These are phyloP conservation scores for Drosophila ochracea DNA, from an alignment of 2,888 invertebrate species.

Conservation along the genomic window DNA sequence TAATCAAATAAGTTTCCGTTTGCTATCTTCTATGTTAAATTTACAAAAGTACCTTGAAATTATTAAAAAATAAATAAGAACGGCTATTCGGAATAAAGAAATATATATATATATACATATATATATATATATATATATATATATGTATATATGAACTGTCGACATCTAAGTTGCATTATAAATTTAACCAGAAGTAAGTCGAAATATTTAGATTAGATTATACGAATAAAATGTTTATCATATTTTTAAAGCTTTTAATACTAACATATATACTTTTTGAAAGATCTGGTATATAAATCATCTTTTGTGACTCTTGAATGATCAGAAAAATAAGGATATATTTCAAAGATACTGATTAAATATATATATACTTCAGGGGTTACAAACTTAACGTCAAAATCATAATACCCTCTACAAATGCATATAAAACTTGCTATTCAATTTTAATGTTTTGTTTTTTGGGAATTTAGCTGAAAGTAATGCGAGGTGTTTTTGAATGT, in stretches of 20 bases:
- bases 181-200: background rate
- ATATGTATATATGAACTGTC: background rate
- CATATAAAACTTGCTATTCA: background rate
- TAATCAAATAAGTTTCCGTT: background rate
- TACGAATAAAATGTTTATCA: background rate
- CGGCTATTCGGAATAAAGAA: background rate
- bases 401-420: background rate
- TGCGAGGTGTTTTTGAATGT: background rate
- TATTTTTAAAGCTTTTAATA: background rate
- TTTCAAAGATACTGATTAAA: background rate
- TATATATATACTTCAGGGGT: no score
- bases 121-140: background rate
- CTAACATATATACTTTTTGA: background rate
- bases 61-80: background rate
- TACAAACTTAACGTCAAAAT: background rate
- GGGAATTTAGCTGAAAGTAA: background rate
- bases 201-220: background rate
- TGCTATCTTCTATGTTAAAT: background rate
- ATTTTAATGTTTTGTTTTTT: background rate
- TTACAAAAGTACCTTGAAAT: background rate
- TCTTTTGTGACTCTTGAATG: background rate
- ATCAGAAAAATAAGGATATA: background rate
- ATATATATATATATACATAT: no score
- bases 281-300: background rate
- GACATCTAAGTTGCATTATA: background rate